phyloP scores from a whole-genome alignment of 2,113 vertebrate genomes.

The Clarias magur region DNA sequence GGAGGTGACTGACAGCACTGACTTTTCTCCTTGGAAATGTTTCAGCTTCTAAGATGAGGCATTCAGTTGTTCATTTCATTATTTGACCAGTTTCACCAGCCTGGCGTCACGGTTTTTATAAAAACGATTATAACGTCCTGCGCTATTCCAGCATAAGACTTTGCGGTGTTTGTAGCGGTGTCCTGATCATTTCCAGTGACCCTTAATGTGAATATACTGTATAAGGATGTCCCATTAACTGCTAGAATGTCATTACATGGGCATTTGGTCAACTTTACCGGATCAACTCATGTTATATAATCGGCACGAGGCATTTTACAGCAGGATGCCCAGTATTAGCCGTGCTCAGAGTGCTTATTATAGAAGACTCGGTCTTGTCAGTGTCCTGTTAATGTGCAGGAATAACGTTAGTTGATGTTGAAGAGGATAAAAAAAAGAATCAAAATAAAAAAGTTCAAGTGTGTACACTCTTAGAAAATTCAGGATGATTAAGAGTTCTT shows the following conservation, averaged over 20 bases:
- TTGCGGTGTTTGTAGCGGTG: background rate
- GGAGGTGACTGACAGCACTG: background rate
- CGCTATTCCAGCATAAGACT: background rate
- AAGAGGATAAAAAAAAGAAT: no score
- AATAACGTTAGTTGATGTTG: background rate
- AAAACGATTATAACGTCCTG: background rate
- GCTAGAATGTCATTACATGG: slow-evolving; percentile 41
- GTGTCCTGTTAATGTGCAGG: background rate
- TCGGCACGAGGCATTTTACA: slow-evolving; percentile 26
- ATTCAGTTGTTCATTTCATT: background rate
- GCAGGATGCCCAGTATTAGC: slow-evolving; percentile 13
- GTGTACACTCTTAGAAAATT: slow-evolving; percentile 13
- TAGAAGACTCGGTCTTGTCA: background rate
- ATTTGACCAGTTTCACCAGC: background rate
- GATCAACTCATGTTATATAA: background rate
- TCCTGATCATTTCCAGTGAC: slow-evolving; percentile 17
- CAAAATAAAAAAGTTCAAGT: background rate
- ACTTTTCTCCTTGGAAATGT: background rate
- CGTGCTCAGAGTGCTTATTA: slow-evolving; percentile 1
- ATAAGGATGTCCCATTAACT: slow-evolving; percentile 27
- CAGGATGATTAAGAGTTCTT: background rate
- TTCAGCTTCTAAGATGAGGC: background rate
- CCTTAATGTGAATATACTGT: slow-evolving; percentile 10
- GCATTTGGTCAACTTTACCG: slow-evolving; percentile 20
- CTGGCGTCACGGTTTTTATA: background rate